These are phyloP conservation scores for Cryptus viduatorius DNA, from an alignment of 2,888 invertebrate genomes.

Conservation along the genomic window DNA sequence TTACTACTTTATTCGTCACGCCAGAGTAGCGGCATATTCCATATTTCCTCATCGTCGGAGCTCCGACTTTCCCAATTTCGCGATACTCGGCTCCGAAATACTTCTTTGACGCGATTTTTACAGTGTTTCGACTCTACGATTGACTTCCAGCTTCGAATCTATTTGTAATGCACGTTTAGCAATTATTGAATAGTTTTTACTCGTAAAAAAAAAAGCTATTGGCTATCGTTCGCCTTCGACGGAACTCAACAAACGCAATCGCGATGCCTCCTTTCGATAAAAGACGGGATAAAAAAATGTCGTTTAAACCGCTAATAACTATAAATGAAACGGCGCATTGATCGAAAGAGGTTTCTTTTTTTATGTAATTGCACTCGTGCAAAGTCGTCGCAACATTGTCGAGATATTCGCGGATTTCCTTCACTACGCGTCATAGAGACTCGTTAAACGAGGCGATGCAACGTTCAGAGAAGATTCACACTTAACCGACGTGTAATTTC, in stretches of 20 bases:
- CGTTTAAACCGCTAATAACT: not conserved
- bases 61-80: slow-evolving; percentile 11
- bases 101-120: slow-evolving; percentile 11
- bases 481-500: slow-evolving; percentile 15
- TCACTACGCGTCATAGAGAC: slow-evolving; percentile 24
- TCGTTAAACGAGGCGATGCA: slow-evolving; percentile 34
- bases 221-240: not conserved
- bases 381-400: not conserved
- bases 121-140: slow-evolving; percentile 11
- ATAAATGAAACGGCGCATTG: not conserved
- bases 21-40: too few species aligned
- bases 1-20: not conserved
- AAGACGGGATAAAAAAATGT: not conserved
- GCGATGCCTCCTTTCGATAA: not conserved
- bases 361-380: not conserved
- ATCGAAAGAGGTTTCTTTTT: not conserved
- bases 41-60: slow-evolving; percentile 3
- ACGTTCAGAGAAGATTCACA: slow-evolving; percentile 21
- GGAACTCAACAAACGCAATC: not conserved
- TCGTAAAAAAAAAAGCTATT: not conserved
- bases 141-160: slow-evolving; percentile 13
- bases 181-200: slow-evolving; percentile 1
- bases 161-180: slow-evolving; percentile 9
- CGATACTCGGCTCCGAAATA: not conserved
- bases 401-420: slow-evolving; percentile 36